Evolutionary conservation across 2,888 invertebrate species (phyloP).

Genomic region (Habroteleia sp.): DNA sequence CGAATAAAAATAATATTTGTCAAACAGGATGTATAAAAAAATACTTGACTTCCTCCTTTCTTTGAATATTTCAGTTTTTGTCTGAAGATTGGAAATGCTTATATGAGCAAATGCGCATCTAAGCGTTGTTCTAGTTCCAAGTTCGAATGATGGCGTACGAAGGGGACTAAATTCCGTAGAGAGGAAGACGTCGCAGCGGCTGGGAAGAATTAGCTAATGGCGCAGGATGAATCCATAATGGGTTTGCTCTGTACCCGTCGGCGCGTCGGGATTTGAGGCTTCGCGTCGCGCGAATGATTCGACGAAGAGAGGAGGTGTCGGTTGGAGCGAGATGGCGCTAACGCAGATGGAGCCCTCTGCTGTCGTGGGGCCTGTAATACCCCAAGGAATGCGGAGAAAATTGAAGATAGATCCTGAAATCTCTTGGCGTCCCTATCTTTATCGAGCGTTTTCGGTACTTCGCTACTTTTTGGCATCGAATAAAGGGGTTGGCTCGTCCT

Average conservation of each 20-base stretch:
- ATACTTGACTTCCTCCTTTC: too few species aligned
- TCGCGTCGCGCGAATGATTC: conserved; percentile 55
- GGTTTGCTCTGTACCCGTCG: conserved; percentile 79
- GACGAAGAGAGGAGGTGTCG: conserved; percentile 36
- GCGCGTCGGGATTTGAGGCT: conserved; percentile 71
- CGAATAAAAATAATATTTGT: too few species aligned
- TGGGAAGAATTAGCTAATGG: conserved; percentile 80
- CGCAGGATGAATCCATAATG: conserved; percentile 81
- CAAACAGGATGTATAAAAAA: too few species aligned
- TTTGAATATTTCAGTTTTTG: conserved; percentile 21
- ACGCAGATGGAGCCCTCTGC: conserved; percentile 59
- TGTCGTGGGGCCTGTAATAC: conserved; percentile 77
- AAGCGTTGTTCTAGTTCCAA: conserved; percentile 61
- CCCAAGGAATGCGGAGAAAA: conserved; percentile 80
- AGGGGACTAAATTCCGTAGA: conserved; percentile 66
- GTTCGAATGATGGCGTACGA: conserved; percentile 49
- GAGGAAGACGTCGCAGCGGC: conserved; percentile 74
- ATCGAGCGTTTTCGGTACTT: conserved; percentile 48
- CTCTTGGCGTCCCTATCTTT: conserved; percentile 49
- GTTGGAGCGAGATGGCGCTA: conserved; percentile 19
- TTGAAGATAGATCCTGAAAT: conserved; percentile 78
- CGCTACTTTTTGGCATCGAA: conserved; percentile 47
- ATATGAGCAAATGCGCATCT: conserved; percentile 52
- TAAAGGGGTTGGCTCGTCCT: conserved; percentile 62
- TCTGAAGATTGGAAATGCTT: conserved; percentile 17